Evolutionary conservation across 2,888 invertebrate species (phyloP).

Genomic region (Sinhomidia bicolor): DNA sequence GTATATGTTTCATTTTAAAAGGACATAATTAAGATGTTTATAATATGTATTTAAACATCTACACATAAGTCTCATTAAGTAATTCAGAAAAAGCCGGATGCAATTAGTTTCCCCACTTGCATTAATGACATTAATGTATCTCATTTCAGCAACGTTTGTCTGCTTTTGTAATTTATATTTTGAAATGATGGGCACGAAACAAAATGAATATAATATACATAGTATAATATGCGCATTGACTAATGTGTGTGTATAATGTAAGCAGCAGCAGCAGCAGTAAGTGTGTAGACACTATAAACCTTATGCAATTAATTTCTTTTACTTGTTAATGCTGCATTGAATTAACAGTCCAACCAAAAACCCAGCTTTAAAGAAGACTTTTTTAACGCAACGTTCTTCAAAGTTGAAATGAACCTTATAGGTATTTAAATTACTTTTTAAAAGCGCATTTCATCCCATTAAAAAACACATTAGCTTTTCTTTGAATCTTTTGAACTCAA

Average conservation of each 20-base stretch:
- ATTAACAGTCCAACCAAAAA: too few relatives aligned
- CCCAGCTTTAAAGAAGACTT: neutral
- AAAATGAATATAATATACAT: neutral
- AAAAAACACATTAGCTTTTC: constrained; percentile 19
- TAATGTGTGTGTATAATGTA: neutral
- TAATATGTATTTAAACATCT: neutral
- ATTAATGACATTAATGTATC: constrained; percentile 32
- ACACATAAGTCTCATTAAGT: neutral
- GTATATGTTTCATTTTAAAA: too few relatives aligned
- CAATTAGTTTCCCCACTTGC: constrained; percentile 50
- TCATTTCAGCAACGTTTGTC: constrained; percentile 21
- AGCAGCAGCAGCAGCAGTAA: neutral
- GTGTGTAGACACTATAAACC: neutral
- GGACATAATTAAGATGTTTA: neutral
- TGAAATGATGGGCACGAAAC: neutral
- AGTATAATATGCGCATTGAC: neutral
- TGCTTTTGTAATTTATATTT: constrained; percentile 44
- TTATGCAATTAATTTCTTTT: neutral
- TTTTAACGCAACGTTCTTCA: neutral
- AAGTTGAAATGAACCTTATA: too few relatives aligned
- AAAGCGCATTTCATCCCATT: neutral
- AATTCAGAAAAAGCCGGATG: constrained; percentile 50
- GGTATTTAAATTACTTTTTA: too few relatives aligned
- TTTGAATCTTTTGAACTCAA: neutral
- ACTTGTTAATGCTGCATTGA: neutral